phyloP scores from a whole-genome alignment of 2,113 vertebrate species.

The Macrotus californicus region DNA sequence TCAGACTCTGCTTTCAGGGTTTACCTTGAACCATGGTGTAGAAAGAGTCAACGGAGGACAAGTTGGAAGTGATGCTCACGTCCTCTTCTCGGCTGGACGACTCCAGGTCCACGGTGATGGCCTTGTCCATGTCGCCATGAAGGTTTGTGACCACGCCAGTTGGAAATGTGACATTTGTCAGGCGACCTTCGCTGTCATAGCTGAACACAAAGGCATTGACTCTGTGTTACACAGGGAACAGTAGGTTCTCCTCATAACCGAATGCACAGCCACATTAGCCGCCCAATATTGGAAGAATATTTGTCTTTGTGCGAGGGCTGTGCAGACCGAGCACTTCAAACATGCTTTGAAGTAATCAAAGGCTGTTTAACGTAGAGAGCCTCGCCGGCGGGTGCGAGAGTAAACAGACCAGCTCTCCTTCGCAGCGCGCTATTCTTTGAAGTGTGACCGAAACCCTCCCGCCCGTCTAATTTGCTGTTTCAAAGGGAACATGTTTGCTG shows the following conservation, averaged over 20 bases:
- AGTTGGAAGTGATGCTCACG: constrained; percentile 93
- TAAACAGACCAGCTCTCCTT: constrained; percentile 74
- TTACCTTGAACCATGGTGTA: constrained; percentile 97
- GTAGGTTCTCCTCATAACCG: constrained; percentile 54
- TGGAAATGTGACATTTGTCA: constrained; percentile 97
- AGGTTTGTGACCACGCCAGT: constrained; percentile 95
- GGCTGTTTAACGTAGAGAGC: constrained; percentile 75
- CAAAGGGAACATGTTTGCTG: constrained; percentile 75
- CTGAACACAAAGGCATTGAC: constrained; percentile 73
- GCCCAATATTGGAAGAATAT: constrained; percentile 57
- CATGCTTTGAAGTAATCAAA: constrained; percentile 78
- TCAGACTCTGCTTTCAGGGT: neutral
- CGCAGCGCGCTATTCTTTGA: constrained; percentile 75
- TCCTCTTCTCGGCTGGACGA: constrained; percentile 94
- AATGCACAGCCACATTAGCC: constrained; percentile 43
- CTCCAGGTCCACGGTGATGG: constrained; percentile 92
- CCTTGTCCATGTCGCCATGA: constrained; percentile 91
- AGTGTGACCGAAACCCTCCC: constrained; percentile 77
- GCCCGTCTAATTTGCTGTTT: constrained; percentile 79
- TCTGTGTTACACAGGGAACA: neutral
- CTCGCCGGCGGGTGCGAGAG: constrained; percentile 60
- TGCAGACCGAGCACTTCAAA: constrained; percentile 77
- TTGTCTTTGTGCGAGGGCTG: constrained; percentile 69
- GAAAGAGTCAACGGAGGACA: constrained; percentile 92
- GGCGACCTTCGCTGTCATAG: constrained; percentile 95